phyloP scores from a whole-genome alignment of 64 coral and sea anemone species.

The Porites australiensis region DNA sequence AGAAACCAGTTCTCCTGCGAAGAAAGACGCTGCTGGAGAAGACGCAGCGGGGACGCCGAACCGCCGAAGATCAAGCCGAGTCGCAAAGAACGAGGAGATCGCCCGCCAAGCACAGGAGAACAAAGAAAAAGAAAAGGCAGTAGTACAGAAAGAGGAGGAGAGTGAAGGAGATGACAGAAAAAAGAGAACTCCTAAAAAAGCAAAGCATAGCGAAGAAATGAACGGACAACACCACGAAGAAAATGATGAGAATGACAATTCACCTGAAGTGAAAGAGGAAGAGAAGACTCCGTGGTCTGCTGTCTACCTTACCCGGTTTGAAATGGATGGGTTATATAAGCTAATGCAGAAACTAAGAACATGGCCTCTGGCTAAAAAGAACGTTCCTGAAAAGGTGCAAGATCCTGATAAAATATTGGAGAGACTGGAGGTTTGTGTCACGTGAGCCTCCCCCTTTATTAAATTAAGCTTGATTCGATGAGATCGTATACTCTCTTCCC shows the following conservation, averaged over 20 bases:
- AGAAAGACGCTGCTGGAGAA: constrained; percentile 1
- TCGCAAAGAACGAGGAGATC: constrained; percentile 38
- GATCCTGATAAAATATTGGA: constrained; percentile 64
- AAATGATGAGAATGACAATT: constrained; percentile 7
- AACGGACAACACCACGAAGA: constrained; percentile 16
- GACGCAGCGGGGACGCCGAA: constrained; percentile 26
- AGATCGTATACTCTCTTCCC: no score
- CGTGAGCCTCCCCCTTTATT: neutral
- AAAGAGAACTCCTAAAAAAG: constrained; percentile 47
- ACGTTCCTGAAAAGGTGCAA: constrained; percentile 61
- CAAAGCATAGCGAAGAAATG: constrained; percentile 45
- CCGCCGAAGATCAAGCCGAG: constrained; percentile 33
- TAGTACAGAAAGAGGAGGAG: constrained; percentile 28
- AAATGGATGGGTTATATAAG: constrained; percentile 60
- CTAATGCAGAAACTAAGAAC: constrained; percentile 69
- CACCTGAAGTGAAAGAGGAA: constrained; percentile 53
- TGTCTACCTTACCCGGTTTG: constrained; percentile 82
- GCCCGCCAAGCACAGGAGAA: constrained; percentile 41
- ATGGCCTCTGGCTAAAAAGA: constrained; percentile 88
- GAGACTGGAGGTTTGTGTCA: constrained; percentile 78
- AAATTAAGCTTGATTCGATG: no score
- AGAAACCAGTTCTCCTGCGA: neutral
- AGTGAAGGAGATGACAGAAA: constrained; percentile 26
- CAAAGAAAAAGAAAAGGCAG: constrained; percentile 9
- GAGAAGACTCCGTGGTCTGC: constrained; percentile 71